Base-by-base conservation (phyloP, 2,797 vertebrate species). In the Pseudochromis fuscus region DNA sequence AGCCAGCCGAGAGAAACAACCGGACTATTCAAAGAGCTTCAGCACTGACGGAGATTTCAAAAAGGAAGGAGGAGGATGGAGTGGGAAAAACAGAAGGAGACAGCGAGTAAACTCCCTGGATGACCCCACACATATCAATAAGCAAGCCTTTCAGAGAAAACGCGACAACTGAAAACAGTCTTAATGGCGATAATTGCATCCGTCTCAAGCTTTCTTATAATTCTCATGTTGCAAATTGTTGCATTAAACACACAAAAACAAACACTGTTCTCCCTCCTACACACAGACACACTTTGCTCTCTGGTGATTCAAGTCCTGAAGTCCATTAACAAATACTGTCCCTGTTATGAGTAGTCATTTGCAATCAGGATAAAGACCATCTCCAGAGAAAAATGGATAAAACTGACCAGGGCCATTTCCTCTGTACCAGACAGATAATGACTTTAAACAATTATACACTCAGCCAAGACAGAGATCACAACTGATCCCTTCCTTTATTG, bases 251-350 rank as follows among this genome's bases (percentile, higher is more conserved):
- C 4, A 16, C 8, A 9, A 33, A 48, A 58, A 61, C 57, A 67
- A 7, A 60, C 74, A 62, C 25, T 27, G 23, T 45, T 61, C 72
- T 24, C 53, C 38, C 19, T 31, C 48, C 38, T 57, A 50, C 37
- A 42, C 53, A 33, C 25, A 64, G 18, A 24, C 42, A 38, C 44
- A 38, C 28, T 12, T 4, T 2, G 27, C 56, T 84, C 79, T 84
- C 73, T 67, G 50, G 52, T 75, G 77, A 83, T 75, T 51, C 81
- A 81, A 55, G 67, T 68, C 75, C 77, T 23, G 3, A 37, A 68
- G 70, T 85, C 75, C 83, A 89, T 88, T 86, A 88, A 70, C 75
- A 83, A 76, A 82, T 21, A 46, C 58, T 53, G 58, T 71, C 50
- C 50, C 56, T 33, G 63, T 40, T 67, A 66, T 77, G 84, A 79